Conservation (phyloP, 2,888 invertebrate genomes). For the Matsumyia berberina region DNA sequence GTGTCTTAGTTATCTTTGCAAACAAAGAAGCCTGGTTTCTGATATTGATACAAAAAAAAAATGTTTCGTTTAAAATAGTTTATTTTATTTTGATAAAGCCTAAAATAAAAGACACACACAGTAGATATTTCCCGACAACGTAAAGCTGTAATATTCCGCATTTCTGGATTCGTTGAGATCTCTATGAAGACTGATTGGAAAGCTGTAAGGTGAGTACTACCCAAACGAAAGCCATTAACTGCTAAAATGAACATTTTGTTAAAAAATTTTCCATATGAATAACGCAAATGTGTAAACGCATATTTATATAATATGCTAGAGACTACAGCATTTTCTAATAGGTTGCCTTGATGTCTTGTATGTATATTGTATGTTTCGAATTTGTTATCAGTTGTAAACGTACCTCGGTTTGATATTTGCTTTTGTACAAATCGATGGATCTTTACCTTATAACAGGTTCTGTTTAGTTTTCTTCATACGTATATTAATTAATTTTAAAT, state of each 20-base stretch:
- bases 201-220: background rate
- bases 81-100: conserved; percentile 12
- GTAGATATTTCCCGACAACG: background rate
- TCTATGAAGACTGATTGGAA: background rate
- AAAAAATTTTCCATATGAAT: too few relatives aligned
- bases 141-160: background rate
- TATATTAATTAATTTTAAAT: too few relatives aligned
- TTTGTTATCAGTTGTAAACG: too few relatives aligned
- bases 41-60: background rate
- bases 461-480: too few relatives aligned
- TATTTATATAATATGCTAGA: too few relatives aligned
- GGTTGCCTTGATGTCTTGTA: too few relatives aligned
- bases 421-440: too few relatives aligned
- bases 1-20: conserved; percentile 10
- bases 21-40: conserved; percentile 1
- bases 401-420: too few relatives aligned
- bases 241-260: background rate
- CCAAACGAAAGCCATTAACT: background rate
- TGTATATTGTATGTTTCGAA: too few relatives aligned
- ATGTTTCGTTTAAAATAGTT: conserved; percentile 3
- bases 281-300: too few relatives aligned
- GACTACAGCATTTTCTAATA: too few relatives aligned
- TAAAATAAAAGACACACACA: background rate
- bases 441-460: too few relatives aligned
- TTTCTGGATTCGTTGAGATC: background rate